Evolutionary conservation across 2,888 invertebrate genomes (phyloP), one percentile per base, ranked within the genome.

Genomic region (Amblyjoppa proteus): DNA sequence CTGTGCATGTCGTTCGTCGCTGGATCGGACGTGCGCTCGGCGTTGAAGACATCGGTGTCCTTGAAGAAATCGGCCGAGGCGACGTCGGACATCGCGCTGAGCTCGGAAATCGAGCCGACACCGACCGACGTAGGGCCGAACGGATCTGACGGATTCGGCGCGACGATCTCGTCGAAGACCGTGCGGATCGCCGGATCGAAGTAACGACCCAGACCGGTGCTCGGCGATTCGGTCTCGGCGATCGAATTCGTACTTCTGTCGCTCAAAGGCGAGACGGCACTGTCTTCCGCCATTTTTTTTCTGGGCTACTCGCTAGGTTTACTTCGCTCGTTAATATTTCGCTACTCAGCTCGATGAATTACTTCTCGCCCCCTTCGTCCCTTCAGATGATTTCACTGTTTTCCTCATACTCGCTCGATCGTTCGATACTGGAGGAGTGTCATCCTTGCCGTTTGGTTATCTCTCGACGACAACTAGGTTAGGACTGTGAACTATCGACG

Each of bases 91-190:
- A 89, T 75, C 16, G 87, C 85, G 25, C 16, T 83, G 45, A 87
- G 31, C 51, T 86, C 82, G 16, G 85, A 81, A 56, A 86, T 85
- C 16, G 69, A 87, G 34, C n/a, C 53, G 28, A 69, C 31, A n/a
- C n/a, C 41, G 53, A 13, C 31, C n/a, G 83, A 61, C 28, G 85
- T 80, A 5, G 73, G 4, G 5, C 83, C 75, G 13, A 90, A 89
- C 2, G 88, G 84, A 25, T 91, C 89, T 9, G 86, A 53, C 28
- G 88, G 88, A 3, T 88, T 91, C 0, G 91, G 89, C 0, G 92
- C 89, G 0, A 91, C 91, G 28, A 94, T 93, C 69, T 94, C 93
- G 64, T 94, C 93, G 77, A 94, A 94, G 58, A 94, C 93, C 2
- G 93, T 93, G 0, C 89, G 92, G 2, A 91, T 89, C 2, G 90